These are phyloP conservation scores for Xenops minutus DNA, from an alignment of 2,797 vertebrate genomes.

Conservation along the genomic window DNA sequence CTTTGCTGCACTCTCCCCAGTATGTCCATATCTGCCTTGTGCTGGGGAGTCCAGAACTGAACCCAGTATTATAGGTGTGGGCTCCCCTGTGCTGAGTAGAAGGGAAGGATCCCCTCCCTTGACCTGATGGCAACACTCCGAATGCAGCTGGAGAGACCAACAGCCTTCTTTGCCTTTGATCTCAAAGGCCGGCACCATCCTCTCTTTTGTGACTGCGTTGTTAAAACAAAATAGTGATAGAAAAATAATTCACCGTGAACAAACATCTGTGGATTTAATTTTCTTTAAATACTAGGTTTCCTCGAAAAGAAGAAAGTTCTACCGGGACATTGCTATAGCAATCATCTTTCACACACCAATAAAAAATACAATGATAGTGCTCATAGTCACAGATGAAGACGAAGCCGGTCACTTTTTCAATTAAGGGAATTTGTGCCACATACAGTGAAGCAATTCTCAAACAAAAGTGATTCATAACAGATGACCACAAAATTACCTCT, in stretches of 20 bases:
- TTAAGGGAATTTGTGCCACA: neutral
- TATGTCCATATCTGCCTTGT: too few species aligned
- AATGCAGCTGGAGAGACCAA: rapidly evolving
- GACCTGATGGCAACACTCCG: neutral
- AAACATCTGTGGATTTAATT: neutral
- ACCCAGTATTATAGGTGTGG: neutral
- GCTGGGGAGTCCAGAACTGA: neutral
- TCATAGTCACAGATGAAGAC: neutral
- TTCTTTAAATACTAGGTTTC: neutral
- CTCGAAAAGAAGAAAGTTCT: neutral
- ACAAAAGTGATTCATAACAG: neutral
- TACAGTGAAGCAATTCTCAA: neutral
- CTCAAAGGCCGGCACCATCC: neutral
- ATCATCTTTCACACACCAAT: neutral
- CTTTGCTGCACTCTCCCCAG: neutral
- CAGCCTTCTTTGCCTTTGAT: neutral
- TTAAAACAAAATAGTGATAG: rapidly evolving
- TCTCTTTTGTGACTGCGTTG: neutral
- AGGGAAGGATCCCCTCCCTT: neutral
- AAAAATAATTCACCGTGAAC: neutral
- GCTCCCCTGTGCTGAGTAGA: neutral
- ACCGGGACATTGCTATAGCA: neutral
- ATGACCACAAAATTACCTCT: neutral
- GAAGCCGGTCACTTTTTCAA: neutral
- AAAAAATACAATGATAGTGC: neutral